Evolutionary conservation across 92 coral and sea anemone genomes (phyloP), one percentile per base, ranked within the genome.

Genomic region (Virgularia gustaviana): DNA sequence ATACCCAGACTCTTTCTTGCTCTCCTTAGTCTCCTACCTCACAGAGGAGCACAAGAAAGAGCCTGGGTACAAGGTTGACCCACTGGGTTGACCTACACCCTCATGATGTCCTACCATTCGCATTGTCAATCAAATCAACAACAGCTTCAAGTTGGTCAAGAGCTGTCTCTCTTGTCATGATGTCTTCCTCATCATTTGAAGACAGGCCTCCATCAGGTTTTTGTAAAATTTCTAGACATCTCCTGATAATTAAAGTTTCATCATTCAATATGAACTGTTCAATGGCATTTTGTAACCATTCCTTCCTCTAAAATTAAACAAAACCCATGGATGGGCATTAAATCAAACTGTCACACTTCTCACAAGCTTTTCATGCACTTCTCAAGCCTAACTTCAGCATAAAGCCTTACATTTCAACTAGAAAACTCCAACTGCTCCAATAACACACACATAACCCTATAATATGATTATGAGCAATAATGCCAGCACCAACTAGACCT

Each of bases 61-160:
- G n/a, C n/a, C n/a, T n/a, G n/a, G n/a, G n/a, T n/a, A n/a, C n/a
- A n/a, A n/a, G n/a, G n/a, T n/a, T n/a, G n/a, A n/a, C n/a, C n/a
- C n/a, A n/a, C n/a, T n/a, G n/a, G n/a, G n/a, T n/a, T n/a, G n/a
- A n/a, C n/a, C n/a, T n/a, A n/a, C n/a, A n/a, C n/a, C n/a, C 11
- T 51, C 6, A 15, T 53, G 10, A 38, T 68, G 6, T 28, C 23
- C 11, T 64, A 92, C 98, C 98, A 59, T 86, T 92, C 32, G 98
- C 96, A 86, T 89, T 92, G 39, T 92, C 96, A 45, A 92, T 81
- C 58, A 74, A 65, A 38, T 92, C 98, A 27, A 83, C 91, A 45
- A 92, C 78, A 49, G 79, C 62, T 32, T 64, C 85, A 47, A 92
- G 78, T 7, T 36, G 71, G 12, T 92, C 98, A 59, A 92, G 78